Evolutionary conservation across 30 jellyfish, hydroid and myxozoan species (phyloP).

Genomic region (Catostylus mosaicus): DNA sequence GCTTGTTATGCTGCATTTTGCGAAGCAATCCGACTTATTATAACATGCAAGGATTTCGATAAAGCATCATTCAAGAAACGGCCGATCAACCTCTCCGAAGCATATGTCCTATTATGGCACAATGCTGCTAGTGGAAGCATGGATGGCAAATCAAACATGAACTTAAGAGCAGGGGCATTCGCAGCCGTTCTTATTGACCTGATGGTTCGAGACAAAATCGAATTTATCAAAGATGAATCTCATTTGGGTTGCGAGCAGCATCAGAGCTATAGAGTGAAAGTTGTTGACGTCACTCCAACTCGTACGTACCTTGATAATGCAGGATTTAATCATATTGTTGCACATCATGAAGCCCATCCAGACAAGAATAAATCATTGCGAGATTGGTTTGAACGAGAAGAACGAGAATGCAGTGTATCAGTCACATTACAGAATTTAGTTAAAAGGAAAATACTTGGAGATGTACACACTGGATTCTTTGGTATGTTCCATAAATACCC

Average conservation of each 20-base stretch:
- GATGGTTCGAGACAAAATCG: slow-evolving; percentile 66
- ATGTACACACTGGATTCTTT: slow-evolving; percentile 76
- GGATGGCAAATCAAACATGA: slow-evolving; percentile 78
- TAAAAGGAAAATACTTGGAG: slow-evolving; percentile 67
- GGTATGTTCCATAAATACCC: slow-evolving; percentile 81
- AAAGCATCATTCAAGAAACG: slow-evolving; percentile 53
- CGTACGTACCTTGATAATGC: slow-evolving; percentile 69
- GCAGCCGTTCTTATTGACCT: slow-evolving; percentile 89
- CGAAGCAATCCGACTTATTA: slow-evolving; percentile 64
- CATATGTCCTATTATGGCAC: slow-evolving; percentile 81
- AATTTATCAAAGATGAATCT: slow-evolving; percentile 37
- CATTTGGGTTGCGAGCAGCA: slow-evolving; percentile 59
- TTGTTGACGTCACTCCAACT: slow-evolving; percentile 57
- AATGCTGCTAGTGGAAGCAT: slow-evolving; percentile 67
- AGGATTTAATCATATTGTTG: slow-evolving; percentile 69
- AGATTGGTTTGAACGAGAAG: slow-evolving; percentile 72
- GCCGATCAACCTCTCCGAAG: slow-evolving; percentile 68
- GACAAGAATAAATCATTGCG: slow-evolving; percentile 29
- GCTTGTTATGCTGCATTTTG: slow-evolving; percentile 69
- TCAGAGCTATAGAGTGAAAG: slow-evolving; percentile 41
- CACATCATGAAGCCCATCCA: slow-evolving; percentile 55
- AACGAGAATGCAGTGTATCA: slow-evolving; percentile 63
- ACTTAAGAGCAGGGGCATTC: slow-evolving; percentile 75
- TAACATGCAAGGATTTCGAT: slow-evolving; percentile 70
- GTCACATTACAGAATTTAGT: slow-evolving; percentile 66